Evolutionary conservation across 2,888 invertebrate genomes (phyloP).

Genomic region (Cremastinae sp.): DNA sequence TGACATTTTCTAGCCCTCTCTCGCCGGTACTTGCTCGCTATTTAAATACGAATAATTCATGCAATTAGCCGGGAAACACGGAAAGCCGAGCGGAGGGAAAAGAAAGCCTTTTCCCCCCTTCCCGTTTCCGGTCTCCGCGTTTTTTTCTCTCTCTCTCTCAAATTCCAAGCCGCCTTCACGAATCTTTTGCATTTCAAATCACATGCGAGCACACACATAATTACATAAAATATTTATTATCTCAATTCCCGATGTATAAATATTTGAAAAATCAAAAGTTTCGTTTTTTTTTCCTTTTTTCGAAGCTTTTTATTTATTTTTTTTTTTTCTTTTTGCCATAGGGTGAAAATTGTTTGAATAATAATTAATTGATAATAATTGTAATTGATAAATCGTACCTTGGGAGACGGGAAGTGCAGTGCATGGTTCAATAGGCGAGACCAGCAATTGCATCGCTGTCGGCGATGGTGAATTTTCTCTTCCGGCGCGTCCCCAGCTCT

Average conservation of each 20-base stretch:
- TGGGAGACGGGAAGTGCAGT: conserved; percentile 68
- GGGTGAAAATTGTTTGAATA: too few species aligned
- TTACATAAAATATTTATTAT: background rate
- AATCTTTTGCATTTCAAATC: background rate
- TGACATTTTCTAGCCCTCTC: background rate
- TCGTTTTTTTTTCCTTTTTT: too few species aligned
- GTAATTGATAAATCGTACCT: conserved; percentile 65
- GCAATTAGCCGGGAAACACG: conserved; percentile 46
- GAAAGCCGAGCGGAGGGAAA: background rate
- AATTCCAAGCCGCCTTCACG: background rate
- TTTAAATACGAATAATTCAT: conserved; percentile 51
- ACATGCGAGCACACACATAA: background rate
- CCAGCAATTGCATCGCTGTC: conserved; percentile 63
- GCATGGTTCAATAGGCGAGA: conserved; percentile 69
- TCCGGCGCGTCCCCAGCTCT: conserved; percentile 75
- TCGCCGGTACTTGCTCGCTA: conserved; percentile 16
- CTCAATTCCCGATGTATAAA: background rate
- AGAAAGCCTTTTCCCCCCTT: background rate
- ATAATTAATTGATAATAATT: background rate
- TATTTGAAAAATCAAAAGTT: too few species aligned
- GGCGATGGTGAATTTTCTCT: conserved; percentile 71
- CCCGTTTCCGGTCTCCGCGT: too few species aligned
- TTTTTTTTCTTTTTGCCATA: too few species aligned
- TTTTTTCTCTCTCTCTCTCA: background rate
- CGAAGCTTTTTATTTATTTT: too few species aligned